Evolutionary conservation across 1,140 invertebrate genomes (phyloP).

Genomic region (Pseudomyrmex flavicornis): DNA sequence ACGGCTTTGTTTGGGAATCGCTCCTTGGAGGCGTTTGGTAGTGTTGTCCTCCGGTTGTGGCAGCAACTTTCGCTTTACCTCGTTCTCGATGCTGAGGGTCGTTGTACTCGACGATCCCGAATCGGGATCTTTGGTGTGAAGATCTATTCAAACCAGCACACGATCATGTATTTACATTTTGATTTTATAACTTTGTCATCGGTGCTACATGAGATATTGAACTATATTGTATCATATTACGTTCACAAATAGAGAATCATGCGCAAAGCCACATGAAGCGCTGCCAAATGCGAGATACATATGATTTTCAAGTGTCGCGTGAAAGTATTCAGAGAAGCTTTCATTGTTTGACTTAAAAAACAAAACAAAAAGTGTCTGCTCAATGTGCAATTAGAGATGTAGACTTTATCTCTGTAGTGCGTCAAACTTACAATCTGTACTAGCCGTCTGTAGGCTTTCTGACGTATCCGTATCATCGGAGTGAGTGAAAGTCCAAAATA

Average conservation of each 20-base stretch:
- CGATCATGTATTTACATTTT: background rate
- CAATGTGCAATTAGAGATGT: background rate
- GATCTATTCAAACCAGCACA: conserved; percentile 71
- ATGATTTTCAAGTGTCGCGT: background rate
- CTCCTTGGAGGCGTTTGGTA: conserved; percentile 87
- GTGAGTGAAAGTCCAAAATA: conserved; percentile 84
- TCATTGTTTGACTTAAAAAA: background rate
- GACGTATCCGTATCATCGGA: conserved; percentile 85
- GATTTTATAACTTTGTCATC: background rate
- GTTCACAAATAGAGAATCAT: conserved; percentile 2
- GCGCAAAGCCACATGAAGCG: conserved; percentile 22
- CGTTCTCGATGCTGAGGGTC: conserved; percentile 86
- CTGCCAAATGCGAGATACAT: conserved; percentile 1
- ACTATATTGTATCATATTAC: too few relatives aligned
- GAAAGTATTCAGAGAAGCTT: conserved; percentile 9
- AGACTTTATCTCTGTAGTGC: conserved; percentile 56
- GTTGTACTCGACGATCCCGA: conserved; percentile 86
- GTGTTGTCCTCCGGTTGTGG: conserved; percentile 78
- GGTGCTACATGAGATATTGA: background rate
- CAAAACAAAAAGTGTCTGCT: background rate
- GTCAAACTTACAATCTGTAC: conserved; percentile 83
- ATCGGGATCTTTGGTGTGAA: conserved; percentile 84
- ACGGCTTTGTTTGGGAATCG: conserved; percentile 89
- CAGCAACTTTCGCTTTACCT: conserved; percentile 82
- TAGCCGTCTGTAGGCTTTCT: conserved; percentile 83